phyloP scores from a whole-genome alignment of 2,113 vertebrate genomes.

The Heterotilapia buettikoferi region DNA sequence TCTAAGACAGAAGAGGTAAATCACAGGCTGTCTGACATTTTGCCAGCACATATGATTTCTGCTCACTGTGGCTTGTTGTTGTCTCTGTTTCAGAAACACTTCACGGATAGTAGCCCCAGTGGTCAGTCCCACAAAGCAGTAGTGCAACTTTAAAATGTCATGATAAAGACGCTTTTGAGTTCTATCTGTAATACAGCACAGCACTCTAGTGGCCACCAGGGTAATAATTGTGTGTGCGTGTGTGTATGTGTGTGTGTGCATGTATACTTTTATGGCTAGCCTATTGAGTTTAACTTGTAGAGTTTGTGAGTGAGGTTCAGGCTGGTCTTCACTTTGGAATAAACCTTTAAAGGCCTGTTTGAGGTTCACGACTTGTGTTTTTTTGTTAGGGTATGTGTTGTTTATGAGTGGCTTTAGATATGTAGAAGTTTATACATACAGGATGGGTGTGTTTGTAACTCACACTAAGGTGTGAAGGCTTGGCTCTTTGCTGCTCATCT shows the following conservation, averaged over 20 bases:
- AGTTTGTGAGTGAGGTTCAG: background rate
- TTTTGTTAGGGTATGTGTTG: background rate
- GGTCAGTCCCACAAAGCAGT: constrained; percentile 5
- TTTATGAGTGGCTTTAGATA: background rate
- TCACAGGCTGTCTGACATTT: background rate
- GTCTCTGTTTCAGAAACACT: constrained; percentile 4
- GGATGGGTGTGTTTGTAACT: background rate
- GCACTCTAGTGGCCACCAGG: constrained; percentile 77
- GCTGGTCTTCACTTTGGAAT: background rate
- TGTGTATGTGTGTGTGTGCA: background rate
- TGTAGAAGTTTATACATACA: background rate
- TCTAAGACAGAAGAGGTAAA: background rate
- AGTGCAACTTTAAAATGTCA: constrained; percentile 41
- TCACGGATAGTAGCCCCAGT: background rate
- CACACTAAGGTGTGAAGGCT: background rate
- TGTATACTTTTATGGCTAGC: background rate
- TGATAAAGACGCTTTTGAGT: constrained; percentile 28
- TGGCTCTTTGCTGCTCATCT: background rate
- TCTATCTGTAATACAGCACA: constrained; percentile 73
- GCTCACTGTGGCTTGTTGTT: background rate
- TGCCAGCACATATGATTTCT: background rate
- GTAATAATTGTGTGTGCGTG: constrained; percentile 42
- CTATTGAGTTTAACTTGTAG: background rate
- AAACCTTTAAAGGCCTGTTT: background rate
- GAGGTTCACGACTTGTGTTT: background rate